Evolutionary conservation across 2,797 vertebrate species (phyloP).

Genomic region (Fundulus diaphanus): DNA sequence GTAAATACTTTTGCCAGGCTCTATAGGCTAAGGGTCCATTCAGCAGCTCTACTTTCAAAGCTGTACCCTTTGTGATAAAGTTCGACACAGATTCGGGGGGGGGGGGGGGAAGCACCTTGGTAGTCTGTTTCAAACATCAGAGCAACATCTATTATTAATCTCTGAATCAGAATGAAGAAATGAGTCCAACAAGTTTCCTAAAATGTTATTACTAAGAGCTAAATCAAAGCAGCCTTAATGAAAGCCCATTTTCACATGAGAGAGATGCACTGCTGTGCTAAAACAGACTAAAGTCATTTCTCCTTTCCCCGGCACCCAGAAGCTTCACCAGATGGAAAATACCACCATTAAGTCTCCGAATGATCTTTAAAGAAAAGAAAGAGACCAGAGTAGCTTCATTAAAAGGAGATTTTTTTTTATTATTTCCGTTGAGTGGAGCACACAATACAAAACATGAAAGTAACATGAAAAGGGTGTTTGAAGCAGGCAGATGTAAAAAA

Average conservation of each 20-base stretch:
- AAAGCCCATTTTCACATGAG: conserved; percentile 33
- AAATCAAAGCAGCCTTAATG: conserved; percentile 33
- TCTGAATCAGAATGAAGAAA: neutral
- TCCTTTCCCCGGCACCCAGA: conserved; percentile 7
- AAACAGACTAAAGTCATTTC: conserved; percentile 35
- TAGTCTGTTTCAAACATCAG: neutral
- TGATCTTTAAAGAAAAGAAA: conserved; percentile 28
- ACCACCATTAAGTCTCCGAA: conserved; percentile 50
- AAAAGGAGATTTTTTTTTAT: neutral
- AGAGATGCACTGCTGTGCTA: conserved; percentile 19
- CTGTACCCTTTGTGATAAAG: neutral
- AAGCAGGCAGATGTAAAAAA: neutral
- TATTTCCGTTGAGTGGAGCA: neutral
- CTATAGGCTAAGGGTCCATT: neutral
- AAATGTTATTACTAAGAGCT: conserved; percentile 1
- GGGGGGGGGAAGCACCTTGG: too few species aligned
- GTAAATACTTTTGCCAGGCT: too few species aligned
- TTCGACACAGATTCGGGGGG: too few species aligned
- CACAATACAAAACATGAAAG: neutral
- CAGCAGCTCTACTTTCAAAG: conserved; percentile 13
- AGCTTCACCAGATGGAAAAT: conserved; percentile 40
- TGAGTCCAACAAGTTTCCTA: neutral
- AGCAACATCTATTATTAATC: conserved; percentile 6
- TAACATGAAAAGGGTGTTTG: neutral
- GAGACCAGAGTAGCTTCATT: conserved; percentile 16